Conservation (phyloP, 2,888 invertebrate genomes). For the Xylota segnis region DNA sequence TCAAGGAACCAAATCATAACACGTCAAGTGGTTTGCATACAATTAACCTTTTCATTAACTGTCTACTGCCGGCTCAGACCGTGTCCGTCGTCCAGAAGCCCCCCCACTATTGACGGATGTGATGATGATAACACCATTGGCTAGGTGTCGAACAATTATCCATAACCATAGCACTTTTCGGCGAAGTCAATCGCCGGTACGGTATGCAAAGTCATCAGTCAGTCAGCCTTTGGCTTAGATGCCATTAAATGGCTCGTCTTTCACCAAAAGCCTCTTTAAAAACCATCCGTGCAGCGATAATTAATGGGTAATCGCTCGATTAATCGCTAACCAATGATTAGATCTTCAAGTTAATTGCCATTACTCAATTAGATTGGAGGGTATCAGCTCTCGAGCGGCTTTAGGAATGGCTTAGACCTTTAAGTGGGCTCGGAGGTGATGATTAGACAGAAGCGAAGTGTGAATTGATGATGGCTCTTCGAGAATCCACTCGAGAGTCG, state of each 20-base stretch:
- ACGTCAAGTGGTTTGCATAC: background rate
- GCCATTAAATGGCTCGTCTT: slow-evolving; percentile 10
- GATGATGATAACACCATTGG: slow-evolving; percentile 1
- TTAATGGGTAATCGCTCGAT: slow-evolving; percentile 47
- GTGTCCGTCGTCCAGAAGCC: too few relatives aligned
- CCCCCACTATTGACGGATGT: background rate
- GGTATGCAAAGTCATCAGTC: background rate
- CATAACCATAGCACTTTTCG: background rate
- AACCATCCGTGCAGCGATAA: slow-evolving; percentile 11
- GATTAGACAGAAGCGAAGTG: slow-evolving; percentile 11
- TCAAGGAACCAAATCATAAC: slow-evolving; percentile 13
- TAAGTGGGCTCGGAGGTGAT: background rate
- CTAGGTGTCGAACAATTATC: background rate
- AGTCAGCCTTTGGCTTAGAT: slow-evolving; percentile 16
- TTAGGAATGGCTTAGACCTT: slow-evolving; percentile 6
- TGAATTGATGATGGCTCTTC: background rate
- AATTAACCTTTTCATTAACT: slow-evolving; percentile 15
- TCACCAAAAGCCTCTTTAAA: too few relatives aligned
- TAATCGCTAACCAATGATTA: slow-evolving; percentile 46
- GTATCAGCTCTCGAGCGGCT: background rate
- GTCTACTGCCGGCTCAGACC: too few relatives aligned
- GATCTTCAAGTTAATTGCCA: slow-evolving; percentile 53
- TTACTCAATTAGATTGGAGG: slow-evolving; percentile 16
- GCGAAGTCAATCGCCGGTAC: background rate
- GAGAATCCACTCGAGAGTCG: background rate